Evolutionary conservation across 2,888 invertebrate species (phyloP), one percentile per base, ranked within the genome.

Genomic region (Eupsilia transversa): DNA sequence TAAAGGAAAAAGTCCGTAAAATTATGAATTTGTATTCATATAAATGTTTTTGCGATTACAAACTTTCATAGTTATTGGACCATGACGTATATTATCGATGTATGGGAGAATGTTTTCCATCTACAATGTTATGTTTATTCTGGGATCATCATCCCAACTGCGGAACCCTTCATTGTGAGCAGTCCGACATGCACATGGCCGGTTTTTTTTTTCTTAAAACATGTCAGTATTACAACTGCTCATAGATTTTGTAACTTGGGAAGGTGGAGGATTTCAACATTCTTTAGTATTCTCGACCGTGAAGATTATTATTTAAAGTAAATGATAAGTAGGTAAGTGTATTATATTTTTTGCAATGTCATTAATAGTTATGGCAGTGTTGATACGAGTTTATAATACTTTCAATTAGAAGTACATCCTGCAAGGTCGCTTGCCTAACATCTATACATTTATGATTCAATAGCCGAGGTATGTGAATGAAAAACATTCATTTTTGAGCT

Each of bases 391-490:
- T n/a, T 59, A 77, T 20, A 14, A 65, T 54, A 76, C 79, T 86
- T 85, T 85, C 79, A 49, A 80, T 72, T 38, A 63, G 35, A 74
- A 74, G 75, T 63, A 73, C 69, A 81, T 81, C 72, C 64, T 20
- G 17, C 82, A 86, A 85, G 86, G 85, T 70, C 68, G 49, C 59
- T 86, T 86, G 68, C 74, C 12, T 46, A 76, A 85, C 68, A 41
- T 49, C n/a, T 63, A 46, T 56, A 30, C 12, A 74, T 60, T 43
- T 38, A 56, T 69, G 80, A 43, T 57, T 76, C 76, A 83, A 85
- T 69, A 46, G 10, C 3, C 2, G 38, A 60, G 38, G 64, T 30
- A 30, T 23, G 10, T 76, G 57, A 82, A 82, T 77, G 56, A 74
- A 60, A 27, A 38, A 35, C 5, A 72, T 72, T 65, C n/a, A 67